These are phyloP conservation scores for Eugnorisma glareosa DNA, from an alignment of 2,888 invertebrate genomes.

Conservation along the genomic window DNA sequence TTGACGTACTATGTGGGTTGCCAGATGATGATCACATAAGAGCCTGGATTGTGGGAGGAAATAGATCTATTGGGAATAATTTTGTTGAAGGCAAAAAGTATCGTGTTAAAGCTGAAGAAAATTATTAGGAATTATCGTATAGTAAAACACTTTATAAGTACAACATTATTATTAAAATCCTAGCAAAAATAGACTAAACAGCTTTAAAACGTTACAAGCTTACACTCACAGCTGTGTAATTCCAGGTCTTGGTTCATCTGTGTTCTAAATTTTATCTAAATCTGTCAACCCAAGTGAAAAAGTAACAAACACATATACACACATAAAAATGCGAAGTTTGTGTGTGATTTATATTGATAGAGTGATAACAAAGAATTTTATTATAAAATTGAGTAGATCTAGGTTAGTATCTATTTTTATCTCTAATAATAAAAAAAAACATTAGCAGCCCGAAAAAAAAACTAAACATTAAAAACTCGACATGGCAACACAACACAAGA, in stretches of 20 bases:
- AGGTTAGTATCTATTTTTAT: background rate
- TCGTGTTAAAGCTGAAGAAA: background rate
- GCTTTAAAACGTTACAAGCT: background rate
- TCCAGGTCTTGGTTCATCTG: background rate
- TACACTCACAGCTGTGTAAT: background rate
- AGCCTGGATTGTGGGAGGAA: background rate
- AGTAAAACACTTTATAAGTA: background rate
- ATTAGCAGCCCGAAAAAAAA: background rate
- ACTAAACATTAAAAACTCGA: constrained; percentile 15
- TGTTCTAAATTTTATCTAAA: background rate
- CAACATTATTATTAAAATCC: background rate
- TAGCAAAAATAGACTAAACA: background rate
- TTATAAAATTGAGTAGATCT: background rate
- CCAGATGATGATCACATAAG: constrained; percentile 7
- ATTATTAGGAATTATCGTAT: background rate
- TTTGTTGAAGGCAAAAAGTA: background rate
- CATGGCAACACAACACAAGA: constrained; percentile 75
- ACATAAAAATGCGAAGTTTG: too few species aligned
- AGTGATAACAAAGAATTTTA: background rate
- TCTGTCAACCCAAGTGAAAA: background rate
- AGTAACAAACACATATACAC: background rate
- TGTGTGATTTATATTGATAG: background rate
- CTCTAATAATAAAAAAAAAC: background rate
- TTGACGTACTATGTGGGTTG: constrained; percentile 61
- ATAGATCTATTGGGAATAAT: background rate